Evolutionary conservation across 1,140 invertebrate species (phyloP).

Genomic region (Dysdera silvatica): DNA sequence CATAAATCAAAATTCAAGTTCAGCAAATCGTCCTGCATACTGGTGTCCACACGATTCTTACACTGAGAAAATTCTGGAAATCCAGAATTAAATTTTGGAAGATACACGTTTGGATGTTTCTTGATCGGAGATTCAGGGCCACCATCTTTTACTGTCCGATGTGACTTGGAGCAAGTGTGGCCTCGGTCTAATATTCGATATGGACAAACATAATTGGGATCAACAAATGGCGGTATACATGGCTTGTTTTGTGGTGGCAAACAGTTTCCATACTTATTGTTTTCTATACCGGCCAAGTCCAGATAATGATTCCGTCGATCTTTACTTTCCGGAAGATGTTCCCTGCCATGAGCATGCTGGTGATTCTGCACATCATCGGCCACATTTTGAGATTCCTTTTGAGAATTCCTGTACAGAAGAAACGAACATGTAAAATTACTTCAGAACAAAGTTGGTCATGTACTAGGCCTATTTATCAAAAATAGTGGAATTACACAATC

Average conservation of each 20-base stretch:
- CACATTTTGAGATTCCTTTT: conserved; percentile 39
- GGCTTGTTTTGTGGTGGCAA: not conserved
- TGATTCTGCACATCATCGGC: conserved; percentile 53
- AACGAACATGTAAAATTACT: too few species aligned
- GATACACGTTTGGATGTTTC: conserved; percentile 9
- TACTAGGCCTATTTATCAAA: too few species aligned
- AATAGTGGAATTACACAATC: too few species aligned
- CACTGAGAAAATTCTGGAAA: too few species aligned
- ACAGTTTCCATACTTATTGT: conserved; percentile 31
- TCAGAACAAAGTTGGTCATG: too few species aligned
- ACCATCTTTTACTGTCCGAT: conserved; percentile 1
- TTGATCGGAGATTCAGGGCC: conserved; percentile 9
- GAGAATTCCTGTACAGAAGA: conserved; percentile 38
- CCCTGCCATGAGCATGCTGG: conserved; percentile 24
- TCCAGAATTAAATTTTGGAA: conserved; percentile 8
- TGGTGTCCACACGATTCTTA: not conserved
- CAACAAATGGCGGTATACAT: not conserved
- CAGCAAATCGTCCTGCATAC: conserved; percentile 21
- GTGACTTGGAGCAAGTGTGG: conserved; percentile 26
- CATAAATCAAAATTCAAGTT: conserved; percentile 28
- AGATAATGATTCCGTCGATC: conserved; percentile 46
- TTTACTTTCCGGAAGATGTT: conserved; percentile 38
- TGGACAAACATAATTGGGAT: conserved; percentile 33
- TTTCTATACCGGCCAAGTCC: conserved; percentile 46
- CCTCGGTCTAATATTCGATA: conserved; percentile 25